These are phyloP conservation scores for Pseudorectes ferrugineus DNA, from an alignment of 2,113 vertebrate species.

Conservation along the genomic window DNA sequence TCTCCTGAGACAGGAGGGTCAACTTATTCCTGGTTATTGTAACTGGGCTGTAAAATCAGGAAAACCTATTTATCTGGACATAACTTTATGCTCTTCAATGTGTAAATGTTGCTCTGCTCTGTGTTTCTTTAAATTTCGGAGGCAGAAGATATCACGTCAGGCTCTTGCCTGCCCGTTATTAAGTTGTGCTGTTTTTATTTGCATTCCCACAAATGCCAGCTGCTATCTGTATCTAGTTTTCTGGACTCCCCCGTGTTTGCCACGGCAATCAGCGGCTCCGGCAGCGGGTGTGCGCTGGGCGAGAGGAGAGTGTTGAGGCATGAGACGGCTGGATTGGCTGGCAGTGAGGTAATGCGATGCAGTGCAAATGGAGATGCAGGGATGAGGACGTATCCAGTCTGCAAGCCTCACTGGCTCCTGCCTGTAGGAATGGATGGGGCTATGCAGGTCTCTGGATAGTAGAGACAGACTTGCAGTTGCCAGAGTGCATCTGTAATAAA, in stretches of 20 bases:
- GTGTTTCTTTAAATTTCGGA: neutral
- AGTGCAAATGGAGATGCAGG: conserved; percentile 46
- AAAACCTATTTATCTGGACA: neutral
- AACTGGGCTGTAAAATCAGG: neutral
- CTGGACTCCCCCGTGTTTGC: neutral
- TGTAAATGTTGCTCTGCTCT: neutral
- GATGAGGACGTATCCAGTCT: neutral
- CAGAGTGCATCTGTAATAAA: neutral
- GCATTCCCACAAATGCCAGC: neutral
- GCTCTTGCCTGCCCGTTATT: neutral
- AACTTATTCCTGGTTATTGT: neutral
- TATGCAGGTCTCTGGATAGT: neutral
- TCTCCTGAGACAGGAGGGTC: neutral
- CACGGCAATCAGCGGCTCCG: neutral
- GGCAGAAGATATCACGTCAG: neutral
- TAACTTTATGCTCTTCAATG: neutral
- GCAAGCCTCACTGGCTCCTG: neutral
- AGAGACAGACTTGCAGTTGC: neutral
- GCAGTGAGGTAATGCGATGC: conserved; percentile 65
- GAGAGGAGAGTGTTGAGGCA: conserved; percentile 17
- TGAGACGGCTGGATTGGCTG: conserved; percentile 53
- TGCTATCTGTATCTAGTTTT: neutral
- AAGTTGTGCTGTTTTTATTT: neutral
- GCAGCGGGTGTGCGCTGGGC: neutral
- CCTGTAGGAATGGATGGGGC: neutral